phyloP scores from a whole-genome alignment of 2,888 invertebrate genomes.

The Meandrusa payeni region DNA sequence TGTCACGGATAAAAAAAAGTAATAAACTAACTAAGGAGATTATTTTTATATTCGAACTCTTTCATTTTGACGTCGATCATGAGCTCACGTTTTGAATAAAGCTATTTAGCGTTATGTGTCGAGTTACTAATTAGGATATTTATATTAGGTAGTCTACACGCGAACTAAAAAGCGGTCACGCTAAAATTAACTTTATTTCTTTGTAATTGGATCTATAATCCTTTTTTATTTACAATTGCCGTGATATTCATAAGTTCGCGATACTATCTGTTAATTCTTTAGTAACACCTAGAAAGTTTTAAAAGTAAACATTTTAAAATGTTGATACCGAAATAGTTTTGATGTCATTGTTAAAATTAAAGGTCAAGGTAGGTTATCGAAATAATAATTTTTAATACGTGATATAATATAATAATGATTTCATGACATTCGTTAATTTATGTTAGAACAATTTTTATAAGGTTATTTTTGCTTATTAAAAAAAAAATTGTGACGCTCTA shows the following conservation, averaged over 20 bases:
- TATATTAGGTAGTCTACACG: slow-evolving; percentile 17
- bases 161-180: neutral
- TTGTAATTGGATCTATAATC: neutral
- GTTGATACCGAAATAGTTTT: too few relatives aligned
- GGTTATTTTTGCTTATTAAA: too few relatives aligned
- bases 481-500: too few relatives aligned
- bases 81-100: slow-evolving; percentile 13
- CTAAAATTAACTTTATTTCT: slow-evolving; percentile 1
- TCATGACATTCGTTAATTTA: too few relatives aligned
- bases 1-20: too few relatives aligned
- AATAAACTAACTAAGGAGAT: too few relatives aligned
- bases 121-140: slow-evolving; percentile 29
- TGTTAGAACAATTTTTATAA: too few relatives aligned
- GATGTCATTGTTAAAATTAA: too few relatives aligned
- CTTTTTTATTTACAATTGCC: neutral
- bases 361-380: too few relatives aligned
- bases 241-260: slow-evolving; percentile 9
- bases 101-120: slow-evolving; percentile 26
- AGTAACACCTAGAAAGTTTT: slow-evolving; percentile 23
- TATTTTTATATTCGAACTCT: too few relatives aligned
- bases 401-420: too few relatives aligned
- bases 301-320: slow-evolving; percentile 7
- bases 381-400: neutral
- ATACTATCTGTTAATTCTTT: slow-evolving; percentile 22
- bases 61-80: neutral